Percentiles rank a stretch among this genome's conserved stretches.
Conservation (phyloP, 2,888 invertebrate genomes). For the Philopedon plagiatum region DNA sequence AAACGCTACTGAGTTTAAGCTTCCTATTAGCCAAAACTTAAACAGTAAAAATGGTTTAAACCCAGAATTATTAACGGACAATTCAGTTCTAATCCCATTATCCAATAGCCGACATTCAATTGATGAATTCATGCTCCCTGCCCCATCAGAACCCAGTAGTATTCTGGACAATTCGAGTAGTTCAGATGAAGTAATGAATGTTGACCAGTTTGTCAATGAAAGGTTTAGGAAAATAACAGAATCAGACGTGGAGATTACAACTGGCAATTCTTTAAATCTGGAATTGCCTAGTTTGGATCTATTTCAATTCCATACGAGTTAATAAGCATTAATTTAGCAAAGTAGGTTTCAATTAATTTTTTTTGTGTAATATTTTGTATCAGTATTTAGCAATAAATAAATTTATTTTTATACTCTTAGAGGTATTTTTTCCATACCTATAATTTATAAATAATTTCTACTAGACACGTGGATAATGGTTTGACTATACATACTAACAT, state of each 20-base stretch:
- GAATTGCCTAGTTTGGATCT: constrained; percentile 65
- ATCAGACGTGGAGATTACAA: constrained; percentile 61
- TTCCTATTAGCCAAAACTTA: not conserved
- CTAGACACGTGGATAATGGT: too few species aligned
- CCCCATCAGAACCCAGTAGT: constrained; percentile 59
- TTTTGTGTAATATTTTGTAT: too few species aligned
- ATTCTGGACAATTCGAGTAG: constrained; percentile 65
- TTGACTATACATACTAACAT: too few species aligned
- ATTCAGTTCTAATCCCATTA: constrained; percentile 57
- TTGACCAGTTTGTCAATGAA: constrained; percentile 68
- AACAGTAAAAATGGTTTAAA: constrained; percentile 19
- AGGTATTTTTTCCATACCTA: too few species aligned
- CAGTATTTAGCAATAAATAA: too few species aligned
- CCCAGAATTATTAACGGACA: constrained; percentile 58
- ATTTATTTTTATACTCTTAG: too few species aligned
- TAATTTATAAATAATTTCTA: too few species aligned
- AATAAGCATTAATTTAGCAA: not conserved
- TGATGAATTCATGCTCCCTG: constrained; percentile 64
- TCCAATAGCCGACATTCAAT: constrained; percentile 58
- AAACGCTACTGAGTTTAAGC: not conserved
- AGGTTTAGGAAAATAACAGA: constrained; percentile 66
- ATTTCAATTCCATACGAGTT: constrained; percentile 64
- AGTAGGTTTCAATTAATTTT: not conserved
- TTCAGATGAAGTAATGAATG: constrained; percentile 68
- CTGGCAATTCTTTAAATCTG: constrained; percentile 59